phyloP scores from a whole-genome alignment of 2,888 invertebrate species.

The Leucophenga maculata region DNA sequence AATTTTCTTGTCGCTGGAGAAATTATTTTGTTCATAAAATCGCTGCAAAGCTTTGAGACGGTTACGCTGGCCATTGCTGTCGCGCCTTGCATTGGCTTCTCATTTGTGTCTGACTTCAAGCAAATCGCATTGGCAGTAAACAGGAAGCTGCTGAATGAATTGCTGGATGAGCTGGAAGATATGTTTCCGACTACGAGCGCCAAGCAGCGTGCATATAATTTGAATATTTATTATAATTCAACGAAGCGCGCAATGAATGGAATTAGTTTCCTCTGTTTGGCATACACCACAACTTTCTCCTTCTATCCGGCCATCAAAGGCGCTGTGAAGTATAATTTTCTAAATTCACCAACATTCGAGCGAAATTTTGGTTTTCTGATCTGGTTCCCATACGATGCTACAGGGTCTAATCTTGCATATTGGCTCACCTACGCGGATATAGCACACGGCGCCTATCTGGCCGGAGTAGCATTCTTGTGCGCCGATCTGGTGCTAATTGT shows the following conservation, averaged over 20 bases:
- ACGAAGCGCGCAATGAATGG: constrained; percentile 57
- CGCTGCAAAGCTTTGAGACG: constrained; percentile 53
- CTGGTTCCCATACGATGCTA: constrained; percentile 64
- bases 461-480: constrained; percentile 59
- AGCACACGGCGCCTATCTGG: constrained; percentile 55
- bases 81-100: constrained; percentile 65
- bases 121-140: constrained; percentile 54
- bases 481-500: constrained; percentile 62
- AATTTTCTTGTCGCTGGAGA: constrained; percentile 58
- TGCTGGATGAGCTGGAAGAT: constrained; percentile 59
- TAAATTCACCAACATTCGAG: constrained; percentile 56
- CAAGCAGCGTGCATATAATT: constrained; percentile 47
- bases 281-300: constrained; percentile 56
- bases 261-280: constrained; percentile 60
- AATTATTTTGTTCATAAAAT: constrained; percentile 53
- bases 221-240: constrained; percentile 44
- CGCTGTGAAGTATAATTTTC: constrained; percentile 49
- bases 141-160: constrained; percentile 44
- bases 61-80: constrained; percentile 62
- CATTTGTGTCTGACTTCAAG: constrained; percentile 60
- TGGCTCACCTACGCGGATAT: constrained; percentile 55
- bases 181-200: constrained; percentile 57
- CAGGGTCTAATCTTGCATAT: constrained; percentile 46
- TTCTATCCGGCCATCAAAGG: constrained; percentile 61
- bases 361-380: constrained; percentile 59